phyloP scores from a whole-genome alignment of 2,888 invertebrate genomes.

The Thalpophila matura region DNA sequence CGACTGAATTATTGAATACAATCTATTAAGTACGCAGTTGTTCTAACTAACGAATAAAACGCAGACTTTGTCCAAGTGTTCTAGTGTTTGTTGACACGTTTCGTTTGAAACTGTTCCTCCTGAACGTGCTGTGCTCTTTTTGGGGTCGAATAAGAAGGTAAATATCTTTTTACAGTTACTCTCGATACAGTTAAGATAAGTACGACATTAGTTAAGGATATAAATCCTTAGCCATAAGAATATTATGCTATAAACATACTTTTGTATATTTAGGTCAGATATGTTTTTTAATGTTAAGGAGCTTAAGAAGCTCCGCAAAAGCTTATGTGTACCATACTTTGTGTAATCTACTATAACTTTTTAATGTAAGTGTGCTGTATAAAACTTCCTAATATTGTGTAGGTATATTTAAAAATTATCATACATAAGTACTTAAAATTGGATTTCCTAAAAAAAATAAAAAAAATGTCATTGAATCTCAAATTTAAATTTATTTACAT shows the following conservation, averaged over 20 bases:
- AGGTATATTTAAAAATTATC: not conserved
- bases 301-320: not conserved
- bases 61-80: slow-evolving; percentile 70
- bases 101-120: slow-evolving; percentile 65
- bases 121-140: slow-evolving; percentile 68
- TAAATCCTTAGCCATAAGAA: slow-evolving; percentile 15
- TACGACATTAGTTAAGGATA: slow-evolving; percentile 39
- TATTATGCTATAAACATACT: not conserved
- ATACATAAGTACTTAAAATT: too few species aligned
- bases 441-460: not conserved
- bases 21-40: slow-evolving; percentile 62
- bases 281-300: not conserved
- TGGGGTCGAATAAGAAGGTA: slow-evolving; percentile 79
- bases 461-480: slow-evolving; percentile 23
- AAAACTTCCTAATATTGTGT: not conserved
- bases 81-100: slow-evolving; percentile 76
- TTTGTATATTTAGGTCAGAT: not conserved
- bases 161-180: slow-evolving; percentile 75
- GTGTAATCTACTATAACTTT: not conserved
- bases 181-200: slow-evolving; percentile 67
- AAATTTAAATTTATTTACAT: slow-evolving; percentile 12
- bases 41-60: slow-evolving; percentile 62
- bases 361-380: not conserved
- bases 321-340: too few species aligned
- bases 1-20: slow-evolving; percentile 67